Evolutionary conservation across 2,113 vertebrate species (phyloP).

Genomic region (Panurus biarmicus): DNA sequence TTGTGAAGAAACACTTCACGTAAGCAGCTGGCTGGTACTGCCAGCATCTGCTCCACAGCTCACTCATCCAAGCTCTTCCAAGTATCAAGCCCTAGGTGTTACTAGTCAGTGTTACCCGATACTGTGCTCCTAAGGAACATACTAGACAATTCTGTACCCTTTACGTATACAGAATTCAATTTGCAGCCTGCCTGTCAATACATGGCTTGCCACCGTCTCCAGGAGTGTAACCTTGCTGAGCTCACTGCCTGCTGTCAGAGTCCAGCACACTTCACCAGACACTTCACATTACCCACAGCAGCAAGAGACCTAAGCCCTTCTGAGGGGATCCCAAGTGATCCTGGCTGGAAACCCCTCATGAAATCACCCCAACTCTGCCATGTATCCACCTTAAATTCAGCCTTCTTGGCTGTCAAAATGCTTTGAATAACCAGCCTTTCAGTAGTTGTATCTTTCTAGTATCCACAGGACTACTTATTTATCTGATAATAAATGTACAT

Average conservation of each 20-base stretch:
- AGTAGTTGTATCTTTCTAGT: neutral
- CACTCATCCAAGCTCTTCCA: neutral
- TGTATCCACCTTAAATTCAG: neutral
- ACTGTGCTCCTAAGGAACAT: neutral
- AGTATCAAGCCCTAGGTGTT: neutral
- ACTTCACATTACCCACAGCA: neutral
- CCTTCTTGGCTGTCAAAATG: neutral
- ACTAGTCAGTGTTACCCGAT: neutral
- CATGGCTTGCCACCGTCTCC: neutral
- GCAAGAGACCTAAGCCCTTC: neutral
- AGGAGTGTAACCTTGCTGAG: neutral
- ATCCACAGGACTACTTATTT: neutral
- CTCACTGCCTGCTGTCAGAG: neutral
- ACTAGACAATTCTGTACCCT: neutral
- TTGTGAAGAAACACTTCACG: neutral
- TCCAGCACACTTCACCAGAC: rapidly evolving
- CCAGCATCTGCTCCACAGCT: neutral
- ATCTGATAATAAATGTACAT: neutral
- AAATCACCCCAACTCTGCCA: neutral
- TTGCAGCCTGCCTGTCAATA: neutral
- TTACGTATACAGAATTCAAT: neutral
- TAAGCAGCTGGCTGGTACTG: neutral
- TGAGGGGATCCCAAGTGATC: no score
- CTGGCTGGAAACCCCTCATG: neutral
- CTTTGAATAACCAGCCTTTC: neutral